Base-by-base conservation (phyloP, 2,888 invertebrate genomes). In the Stomorhina lunata region DNA sequence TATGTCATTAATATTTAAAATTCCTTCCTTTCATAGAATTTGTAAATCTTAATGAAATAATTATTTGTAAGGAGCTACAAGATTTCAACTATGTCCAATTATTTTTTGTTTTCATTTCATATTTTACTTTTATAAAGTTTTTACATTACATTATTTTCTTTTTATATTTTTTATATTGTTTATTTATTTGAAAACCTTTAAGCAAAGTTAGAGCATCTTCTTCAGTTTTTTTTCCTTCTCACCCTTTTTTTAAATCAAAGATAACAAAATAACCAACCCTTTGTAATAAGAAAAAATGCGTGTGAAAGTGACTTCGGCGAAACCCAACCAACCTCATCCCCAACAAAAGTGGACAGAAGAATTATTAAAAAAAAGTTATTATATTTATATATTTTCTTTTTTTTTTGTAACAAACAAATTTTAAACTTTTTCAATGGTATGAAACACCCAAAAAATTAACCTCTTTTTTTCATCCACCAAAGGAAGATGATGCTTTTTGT, bases 281-380 rank as follows among this genome's bases (percentile, higher is more conserved):
- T 61, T 61, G 34, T 25, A 34, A 55, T 27, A 7, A 32, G 3
- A 66, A 77, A 72, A 40, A 57, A 43, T 77, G 61, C 77, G 68
- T 77, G 68, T 69, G 77, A 69, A 68, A 77, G 22, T 77, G 68
- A 69, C 66, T 77, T 77, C 32, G 48, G 61, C 43, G 50, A 37
- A 59, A 66, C 34, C 17, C 57, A 22, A 59, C 20, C 50, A 66
- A 50, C 34, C 59, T 53, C 73, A 53, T 48, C 53, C 32, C 59
- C 29, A 4, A 27, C 3, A 25, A 55, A 63, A 69, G 15, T 69
- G 77, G 77, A 43, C 69, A 77, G 61, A 53, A 43, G 53, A 69
- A 65, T 66, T 53, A 66, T 57, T 37, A 48, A 12, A 50, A 59
- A 59, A 57, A 59, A 48, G 22, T 48, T 53, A 29, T 5, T 45